A percentile compares a stretch with the other conserved stretches of the same genome.
phyloP scores from a whole-genome alignment of 2,113 vertebrate species.

The Fregata magnificens region DNA sequence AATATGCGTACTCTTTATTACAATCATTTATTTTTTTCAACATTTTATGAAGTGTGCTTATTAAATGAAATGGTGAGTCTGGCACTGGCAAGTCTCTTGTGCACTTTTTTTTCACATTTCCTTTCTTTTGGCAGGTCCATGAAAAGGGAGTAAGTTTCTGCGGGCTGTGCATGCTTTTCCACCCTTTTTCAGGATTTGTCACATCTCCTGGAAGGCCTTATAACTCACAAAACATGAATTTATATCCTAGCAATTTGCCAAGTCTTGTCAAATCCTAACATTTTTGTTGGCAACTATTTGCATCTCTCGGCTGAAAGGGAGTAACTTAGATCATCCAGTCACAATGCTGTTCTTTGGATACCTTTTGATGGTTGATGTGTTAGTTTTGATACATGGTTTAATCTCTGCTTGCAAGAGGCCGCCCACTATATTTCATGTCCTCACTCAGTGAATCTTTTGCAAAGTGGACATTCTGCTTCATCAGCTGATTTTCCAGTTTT shows the following conservation, averaged over 20 bases:
- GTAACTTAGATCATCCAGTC: constrained; percentile 39
- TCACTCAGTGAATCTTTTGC: constrained; percentile 11
- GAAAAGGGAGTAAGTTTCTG: constrained; percentile 54
- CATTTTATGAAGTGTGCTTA: constrained; percentile 68
- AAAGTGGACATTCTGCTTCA: neutral
- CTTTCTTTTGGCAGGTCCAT: constrained; percentile 60
- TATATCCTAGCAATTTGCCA: constrained; percentile 63
- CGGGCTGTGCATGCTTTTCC: constrained; percentile 51
- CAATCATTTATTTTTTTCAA: constrained; percentile 39
- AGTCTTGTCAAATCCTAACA: constrained; percentile 65
- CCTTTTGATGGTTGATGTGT: neutral
- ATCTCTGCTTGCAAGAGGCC: neutral
- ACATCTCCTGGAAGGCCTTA: constrained; percentile 65
- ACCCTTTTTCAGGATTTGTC: constrained; percentile 63
- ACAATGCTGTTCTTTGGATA: neutral
- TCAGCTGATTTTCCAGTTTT: constrained; percentile 28
- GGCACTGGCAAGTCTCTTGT: constrained; percentile 45
- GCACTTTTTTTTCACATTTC: constrained; percentile 55
- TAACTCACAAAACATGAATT: constrained; percentile 69
- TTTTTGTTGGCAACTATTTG: constrained; percentile 67
- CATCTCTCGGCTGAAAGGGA: constrained; percentile 51
- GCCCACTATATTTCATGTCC: neutral
- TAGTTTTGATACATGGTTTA: constrained; percentile 48
- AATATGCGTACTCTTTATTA: constrained; percentile 24
- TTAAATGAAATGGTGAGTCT: constrained; percentile 64